phyloP scores from a whole-genome alignment of 30 jellyfish, hydroid and myxozoan genomes.

The Morbakka virulenta region DNA sequence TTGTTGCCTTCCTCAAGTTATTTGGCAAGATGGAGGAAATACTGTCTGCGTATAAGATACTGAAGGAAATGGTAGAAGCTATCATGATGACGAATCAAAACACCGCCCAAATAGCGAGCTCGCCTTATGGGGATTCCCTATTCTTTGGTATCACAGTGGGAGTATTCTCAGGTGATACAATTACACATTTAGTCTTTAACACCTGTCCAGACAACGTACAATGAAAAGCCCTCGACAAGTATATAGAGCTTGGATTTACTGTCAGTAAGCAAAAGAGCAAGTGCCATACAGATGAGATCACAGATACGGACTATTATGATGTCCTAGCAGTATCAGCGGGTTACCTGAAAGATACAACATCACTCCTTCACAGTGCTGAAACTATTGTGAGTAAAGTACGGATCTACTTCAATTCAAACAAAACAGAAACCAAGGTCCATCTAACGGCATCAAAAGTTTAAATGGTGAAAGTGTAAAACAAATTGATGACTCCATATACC shows the following conservation, averaged over 20 bases:
- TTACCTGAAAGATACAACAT: slow-evolving; percentile 9
- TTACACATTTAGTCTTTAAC: slow-evolving; percentile 1
- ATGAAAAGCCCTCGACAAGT: slow-evolving; percentile 13
- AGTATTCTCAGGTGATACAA: slow-evolving; percentile 13
- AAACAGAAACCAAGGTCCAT: too few species aligned
- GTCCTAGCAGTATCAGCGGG: slow-evolving; percentile 15
- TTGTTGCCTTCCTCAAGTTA: too few species aligned
- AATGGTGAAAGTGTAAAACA: too few species aligned
- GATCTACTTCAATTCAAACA: too few species aligned
- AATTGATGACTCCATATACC: too few species aligned
- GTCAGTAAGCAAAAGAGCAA: background rate
- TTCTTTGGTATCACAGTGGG: slow-evolving; percentile 38
- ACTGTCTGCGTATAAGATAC: too few species aligned
- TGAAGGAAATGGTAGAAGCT: too few species aligned
- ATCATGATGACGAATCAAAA: too few species aligned
- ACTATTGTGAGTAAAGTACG: too few species aligned
- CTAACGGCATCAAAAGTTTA: too few species aligned
- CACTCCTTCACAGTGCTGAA: background rate
- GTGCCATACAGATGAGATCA: slow-evolving; percentile 4
- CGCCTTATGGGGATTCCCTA: background rate
- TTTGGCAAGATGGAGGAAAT: too few species aligned
- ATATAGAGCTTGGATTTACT: slow-evolving; percentile 20
- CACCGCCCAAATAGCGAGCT: too few species aligned
- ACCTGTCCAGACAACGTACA: slow-evolving; percentile 15
- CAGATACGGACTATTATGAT: slow-evolving; percentile 13